Evolutionary conservation across 2,113 vertebrate genomes (phyloP), one percentile per base, ranked within the genome.

Genomic region (Leptodactylus fuscus): DNA sequence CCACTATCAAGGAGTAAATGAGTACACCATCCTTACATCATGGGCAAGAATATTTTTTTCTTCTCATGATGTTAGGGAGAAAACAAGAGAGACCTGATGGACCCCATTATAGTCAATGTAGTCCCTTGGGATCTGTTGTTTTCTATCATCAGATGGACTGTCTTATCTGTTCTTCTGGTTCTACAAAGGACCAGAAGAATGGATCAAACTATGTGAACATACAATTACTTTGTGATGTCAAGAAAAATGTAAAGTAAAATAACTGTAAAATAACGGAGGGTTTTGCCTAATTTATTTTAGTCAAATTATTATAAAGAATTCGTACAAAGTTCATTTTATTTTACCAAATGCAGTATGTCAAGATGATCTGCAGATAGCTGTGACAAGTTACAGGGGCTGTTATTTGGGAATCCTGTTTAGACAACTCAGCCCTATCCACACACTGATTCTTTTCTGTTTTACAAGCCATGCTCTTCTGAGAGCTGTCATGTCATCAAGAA

Each of bases 391-490:
- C 41, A 48, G 24, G 27, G n/a, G 20, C 44, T 49, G 46, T 49
- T 75, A 51, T 75, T 27, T 75, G 69, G 38, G 38, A 73, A 44
- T 44, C 34, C 24, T 20, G 12, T 49, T 75, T 48, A 48, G 32
- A 75, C 41, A 49, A 48, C 13, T 49, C 71, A 16, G 13, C 15
- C 22, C 15, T 75, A 75, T 75, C 46, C 24, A 10, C n/a, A 48
- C 27, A 29, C 44, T 32, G 18, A 75, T 29, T 27, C 22, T 74
- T 48, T 75, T 75, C 51, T 75, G 44, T 75, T 75, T 76, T 76
- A 76, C 73, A 76, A 76, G 73, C 24, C 16, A 1, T 32, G 27
- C 24, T 51, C 44, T 51, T 48, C 73, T 51, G 70, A 73, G 70
- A 41, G 36, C 70, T 73, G 73, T 51, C 73, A 76, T 32, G 73